phyloP scores from a whole-genome alignment of 2,888 invertebrate genomes.

The Argyresthia albistria region DNA sequence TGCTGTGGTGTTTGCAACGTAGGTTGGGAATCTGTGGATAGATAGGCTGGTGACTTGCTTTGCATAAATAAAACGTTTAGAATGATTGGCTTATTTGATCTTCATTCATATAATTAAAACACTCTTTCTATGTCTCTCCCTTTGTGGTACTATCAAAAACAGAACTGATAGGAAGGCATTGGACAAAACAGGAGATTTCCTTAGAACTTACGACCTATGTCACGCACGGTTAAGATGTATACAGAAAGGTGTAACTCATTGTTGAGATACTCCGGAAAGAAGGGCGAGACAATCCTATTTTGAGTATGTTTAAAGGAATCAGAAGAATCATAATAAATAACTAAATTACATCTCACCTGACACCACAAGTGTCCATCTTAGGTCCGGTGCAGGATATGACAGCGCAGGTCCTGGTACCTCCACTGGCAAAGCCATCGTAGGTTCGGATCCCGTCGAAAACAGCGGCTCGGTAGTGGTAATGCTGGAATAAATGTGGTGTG shows the following conservation, averaged over 20 bases:
- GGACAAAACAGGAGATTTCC: too few species aligned
- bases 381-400: conserved; percentile 63
- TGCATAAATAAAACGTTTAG: too few species aligned
- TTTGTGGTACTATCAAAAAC: too few species aligned
- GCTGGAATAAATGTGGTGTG: conserved; percentile 17
- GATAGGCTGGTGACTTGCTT: background rate
- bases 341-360: conserved; percentile 24
- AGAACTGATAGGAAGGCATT: too few species aligned
- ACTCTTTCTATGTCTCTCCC: too few species aligned
- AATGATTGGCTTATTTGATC: too few species aligned
- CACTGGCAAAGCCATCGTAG: conserved; percentile 50
- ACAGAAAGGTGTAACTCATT: too few species aligned
- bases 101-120: too few species aligned
- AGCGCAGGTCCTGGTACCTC: conserved; percentile 61
- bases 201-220: too few species aligned
- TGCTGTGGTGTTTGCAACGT: conserved; percentile 40
- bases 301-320: background rate
- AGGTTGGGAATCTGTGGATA: conserved; percentile 50
- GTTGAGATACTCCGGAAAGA: too few species aligned
- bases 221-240: too few species aligned
- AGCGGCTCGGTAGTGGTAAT: conserved; percentile 60
- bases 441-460: conserved; percentile 67
- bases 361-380: conserved; percentile 52
- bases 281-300: background rate
- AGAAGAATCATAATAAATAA: background rate